Base-by-base conservation (phyloP, 2,797 vertebrate genomes). In the Parauchenoglanis punctatus region DNA sequence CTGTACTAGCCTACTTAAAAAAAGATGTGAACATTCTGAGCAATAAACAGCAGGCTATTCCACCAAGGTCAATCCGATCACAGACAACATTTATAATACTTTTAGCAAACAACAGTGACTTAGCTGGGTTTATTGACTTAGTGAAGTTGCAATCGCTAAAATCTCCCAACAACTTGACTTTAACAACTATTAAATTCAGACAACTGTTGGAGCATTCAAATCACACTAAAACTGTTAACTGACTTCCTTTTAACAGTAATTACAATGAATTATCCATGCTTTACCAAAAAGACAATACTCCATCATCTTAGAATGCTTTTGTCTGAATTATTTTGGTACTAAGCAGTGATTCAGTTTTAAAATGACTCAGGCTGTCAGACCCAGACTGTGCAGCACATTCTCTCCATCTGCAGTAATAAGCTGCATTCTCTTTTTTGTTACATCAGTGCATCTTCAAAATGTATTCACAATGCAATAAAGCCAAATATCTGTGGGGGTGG, bases 241-340 rank as follows among this genome's bases (percentile, higher is more conserved):
- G 44, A 83, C 58, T 52, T 67, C 40, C 65, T 7, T 81, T 81
- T 65, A 46, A 81, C 44, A 52, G 44, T 0, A 5, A 49, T 28
- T 67, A 28, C 10, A 18, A 82, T 67, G 15, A 67, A n/a, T 46
- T 10, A 49, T 82, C 59, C 7, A 49, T 82, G 20, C 25, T 82
- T 65, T 49, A 67, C 8, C 15, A 65, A 18, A 49, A 31, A 28
- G 44, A 67, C 81, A 11, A n/a, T 46, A 65, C 23, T 65, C 40
- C 81, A 52, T 82, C 61, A 67, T 83, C n/a, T 67, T 67, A 67
- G 15, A 67, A 83, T 31, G 61, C 8, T 44, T 52, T 67, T 44
- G 61, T 12, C 44, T 72, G 58, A 31, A 76, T 63, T 76, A 76
- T 85, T 85, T 59, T 85, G 70, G 84, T 76, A 46, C 70, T 76